phyloP scores from a whole-genome alignment of 2,113 vertebrate genomes.

The Mormyrus lacerda region DNA sequence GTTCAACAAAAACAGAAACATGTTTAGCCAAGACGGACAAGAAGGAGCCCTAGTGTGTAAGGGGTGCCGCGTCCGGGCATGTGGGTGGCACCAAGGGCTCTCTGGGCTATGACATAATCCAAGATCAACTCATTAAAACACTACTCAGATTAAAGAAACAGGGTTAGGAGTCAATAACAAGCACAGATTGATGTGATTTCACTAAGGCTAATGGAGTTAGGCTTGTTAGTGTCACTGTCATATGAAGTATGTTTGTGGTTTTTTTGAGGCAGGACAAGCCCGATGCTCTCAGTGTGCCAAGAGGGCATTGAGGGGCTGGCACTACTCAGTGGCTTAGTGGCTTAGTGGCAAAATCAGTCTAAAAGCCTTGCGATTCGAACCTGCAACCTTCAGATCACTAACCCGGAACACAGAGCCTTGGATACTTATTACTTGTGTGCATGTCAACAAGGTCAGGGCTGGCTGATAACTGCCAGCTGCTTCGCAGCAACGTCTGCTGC shows the following conservation, averaged over 20 bases:
- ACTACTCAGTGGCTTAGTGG: not conserved
- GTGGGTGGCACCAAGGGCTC: not conserved
- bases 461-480: not conserved
- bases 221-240: not conserved
- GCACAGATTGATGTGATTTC: not conserved
- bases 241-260: not conserved
- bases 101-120: not conserved
- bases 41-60: not conserved
- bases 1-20: not conserved
- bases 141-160: not conserved
- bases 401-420: not conserved
- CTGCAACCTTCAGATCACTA: not conserved
- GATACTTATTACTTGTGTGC: not conserved
- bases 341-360: not conserved
- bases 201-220: not conserved
- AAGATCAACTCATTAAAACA: not conserved
- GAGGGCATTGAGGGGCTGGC: not conserved
- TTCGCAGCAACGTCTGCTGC: not conserved
- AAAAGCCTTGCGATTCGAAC: not conserved
- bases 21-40: not conserved
- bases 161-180: not conserved
- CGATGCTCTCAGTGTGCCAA: not conserved
- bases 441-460: not conserved
- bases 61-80: not conserved
- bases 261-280: not conserved